Evolutionary conservation across 2,797 vertebrate genomes (phyloP).

Genomic region (Poeciliopsis infans): DNA sequence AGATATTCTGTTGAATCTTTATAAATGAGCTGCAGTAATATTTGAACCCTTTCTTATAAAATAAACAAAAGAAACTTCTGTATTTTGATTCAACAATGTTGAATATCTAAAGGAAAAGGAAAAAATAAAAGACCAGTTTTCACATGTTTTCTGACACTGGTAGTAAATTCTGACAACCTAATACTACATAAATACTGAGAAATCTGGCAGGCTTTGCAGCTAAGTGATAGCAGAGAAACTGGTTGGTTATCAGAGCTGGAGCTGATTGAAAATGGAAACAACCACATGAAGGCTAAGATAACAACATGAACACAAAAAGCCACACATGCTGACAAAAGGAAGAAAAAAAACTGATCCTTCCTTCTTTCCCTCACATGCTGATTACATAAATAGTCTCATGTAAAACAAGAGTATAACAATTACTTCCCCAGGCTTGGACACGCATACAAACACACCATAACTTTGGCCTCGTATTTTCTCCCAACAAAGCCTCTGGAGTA

Average conservation of each 20-base stretch:
- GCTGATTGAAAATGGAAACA: conserved; percentile 53
- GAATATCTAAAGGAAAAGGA: conserved; percentile 1
- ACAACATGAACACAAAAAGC: conserved; percentile 31
- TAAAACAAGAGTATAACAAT: conserved; percentile 77
- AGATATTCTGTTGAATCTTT: conserved; percentile 39
- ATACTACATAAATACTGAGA: conserved; percentile 24
- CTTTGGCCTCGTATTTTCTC: conserved; percentile 51
- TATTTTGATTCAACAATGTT: not conserved
- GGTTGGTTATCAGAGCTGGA: conserved; percentile 57
- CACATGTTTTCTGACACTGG: not conserved
- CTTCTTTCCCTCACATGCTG: conserved; percentile 29
- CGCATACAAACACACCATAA: conserved; percentile 29
- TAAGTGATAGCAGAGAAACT: conserved; percentile 33
- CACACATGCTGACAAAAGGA: conserved; percentile 9
- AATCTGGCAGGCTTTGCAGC: conserved; percentile 36
- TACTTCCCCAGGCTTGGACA: conserved; percentile 69
- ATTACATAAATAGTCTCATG: conserved; percentile 62
- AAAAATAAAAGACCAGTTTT: not conserved
- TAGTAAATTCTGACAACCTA: conserved; percentile 21
- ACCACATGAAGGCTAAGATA: conserved; percentile 55
- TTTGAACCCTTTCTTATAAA: not conserved
- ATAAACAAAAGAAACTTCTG: not conserved
- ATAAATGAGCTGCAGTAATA: not conserved
- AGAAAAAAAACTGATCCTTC: conserved; percentile 7
- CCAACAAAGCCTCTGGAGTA: conserved; percentile 66